A percentile compares a stretch with the other conserved stretches of the same genome.
phyloP scores from a whole-genome alignment of 1,140 invertebrate genomes.

The Leptoteleia sp. region DNA sequence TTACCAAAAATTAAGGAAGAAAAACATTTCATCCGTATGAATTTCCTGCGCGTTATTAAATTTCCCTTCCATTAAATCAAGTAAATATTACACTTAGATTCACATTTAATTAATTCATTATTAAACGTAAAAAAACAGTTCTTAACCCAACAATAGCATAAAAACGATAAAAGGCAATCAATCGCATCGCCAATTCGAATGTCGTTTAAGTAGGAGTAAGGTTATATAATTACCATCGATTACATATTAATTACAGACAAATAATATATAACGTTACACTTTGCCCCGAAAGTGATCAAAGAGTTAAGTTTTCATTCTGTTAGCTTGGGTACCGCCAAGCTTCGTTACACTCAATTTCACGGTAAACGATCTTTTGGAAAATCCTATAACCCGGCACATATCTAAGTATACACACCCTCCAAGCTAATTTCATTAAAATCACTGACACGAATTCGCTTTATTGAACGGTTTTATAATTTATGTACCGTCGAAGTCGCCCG shows the following conservation, averaged over 20 bases:
- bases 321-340: constrained; percentile 14
- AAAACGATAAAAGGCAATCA: no score
- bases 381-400: constrained; percentile 38
- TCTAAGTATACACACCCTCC: constrained; percentile 16
- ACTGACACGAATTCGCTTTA: constrained; percentile 44
- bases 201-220: no score
- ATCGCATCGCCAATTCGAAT: no score
- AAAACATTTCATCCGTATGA: no score
- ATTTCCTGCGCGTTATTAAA: no score
- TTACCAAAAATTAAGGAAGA: no score
- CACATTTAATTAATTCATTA: no score
- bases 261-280: constrained; percentile 2
- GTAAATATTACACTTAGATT: no score
- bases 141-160: no score
- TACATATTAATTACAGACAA: constrained; percentile 1
- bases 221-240: no score
- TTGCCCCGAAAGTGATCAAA: constrained; percentile 34
- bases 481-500: constrained; percentile 1
- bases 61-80: no score
- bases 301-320: constrained; percentile 42
- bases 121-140: no score
- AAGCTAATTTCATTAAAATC: constrained; percentile 49
- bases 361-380: constrained; percentile 48
- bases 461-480: constrained; percentile 41
- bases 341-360: constrained; percentile 57